Evolutionary conservation across 2,888 invertebrate genomes (phyloP).

Genomic region (Periphyllus acericola): DNA sequence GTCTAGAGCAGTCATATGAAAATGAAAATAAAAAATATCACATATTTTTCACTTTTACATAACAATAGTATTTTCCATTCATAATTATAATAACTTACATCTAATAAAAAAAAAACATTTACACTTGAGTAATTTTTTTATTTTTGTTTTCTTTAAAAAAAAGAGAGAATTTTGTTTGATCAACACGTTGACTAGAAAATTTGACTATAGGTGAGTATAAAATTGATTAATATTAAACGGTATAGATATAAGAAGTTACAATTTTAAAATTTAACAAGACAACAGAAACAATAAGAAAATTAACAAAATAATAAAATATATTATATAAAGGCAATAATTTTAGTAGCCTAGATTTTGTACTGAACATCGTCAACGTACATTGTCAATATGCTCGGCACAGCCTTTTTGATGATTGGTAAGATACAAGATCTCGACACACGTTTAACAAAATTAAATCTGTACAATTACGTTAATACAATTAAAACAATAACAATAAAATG

Average conservation of each 20-base stretch:
- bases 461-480: conserved; percentile 14
- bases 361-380: conserved; percentile 47
- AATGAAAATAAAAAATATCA: conserved; percentile 57
- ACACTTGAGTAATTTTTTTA: conserved; percentile 3
- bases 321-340: conserved; percentile 22
- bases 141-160: neutral
- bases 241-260: neutral
- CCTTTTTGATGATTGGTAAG: conserved; percentile 60
- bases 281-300: conserved; percentile 1
- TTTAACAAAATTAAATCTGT: conserved; percentile 46
- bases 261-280: neutral
- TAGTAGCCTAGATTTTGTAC: conserved; percentile 46
- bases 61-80: conserved; percentile 19
- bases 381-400: conserved; percentile 57
- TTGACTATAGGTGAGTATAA: conserved; percentile 26
- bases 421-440: conserved; percentile 43
- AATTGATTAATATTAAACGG: conserved; percentile 2
- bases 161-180: conserved; percentile 42
- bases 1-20: conserved; percentile 35
- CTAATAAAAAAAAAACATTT: conserved; percentile 19
- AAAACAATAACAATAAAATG: conserved; percentile 48
- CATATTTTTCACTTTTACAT: conserved; percentile 51
- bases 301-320: conserved; percentile 25
- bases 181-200: conserved; percentile 56
- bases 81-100: neutral